These are phyloP conservation scores for Ailuropoda melanoleuca DNA, from an alignment of 2,113 vertebrate genomes.

Conservation along the genomic window DNA sequence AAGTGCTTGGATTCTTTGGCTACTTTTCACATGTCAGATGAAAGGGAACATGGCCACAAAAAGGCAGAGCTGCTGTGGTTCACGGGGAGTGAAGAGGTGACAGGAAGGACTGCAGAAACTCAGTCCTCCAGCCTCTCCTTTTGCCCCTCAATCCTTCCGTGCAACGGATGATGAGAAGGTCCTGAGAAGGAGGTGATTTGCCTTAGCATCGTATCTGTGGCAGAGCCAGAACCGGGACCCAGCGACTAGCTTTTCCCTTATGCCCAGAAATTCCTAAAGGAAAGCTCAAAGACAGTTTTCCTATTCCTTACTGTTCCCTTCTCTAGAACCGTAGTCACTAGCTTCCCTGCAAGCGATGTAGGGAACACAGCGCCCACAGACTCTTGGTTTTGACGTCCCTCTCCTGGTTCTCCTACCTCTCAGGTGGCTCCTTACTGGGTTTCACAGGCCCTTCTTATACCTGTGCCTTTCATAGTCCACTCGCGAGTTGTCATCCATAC, in stretches of 20 bases:
- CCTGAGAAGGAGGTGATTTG: neutral
- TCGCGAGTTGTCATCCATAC: neutral
- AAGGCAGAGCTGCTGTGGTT: neutral
- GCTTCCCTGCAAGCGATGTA: neutral
- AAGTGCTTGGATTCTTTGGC: neutral
- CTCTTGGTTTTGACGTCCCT: neutral
- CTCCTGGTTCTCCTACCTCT: neutral
- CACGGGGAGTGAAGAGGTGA: neutral
- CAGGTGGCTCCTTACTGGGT: neutral
- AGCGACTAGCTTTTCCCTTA: neutral
- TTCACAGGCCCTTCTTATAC: neutral
- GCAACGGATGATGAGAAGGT: neutral
- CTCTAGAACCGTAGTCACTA: neutral
- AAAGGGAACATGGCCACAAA: neutral
- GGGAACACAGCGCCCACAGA: neutral
- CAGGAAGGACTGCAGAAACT: neutral
- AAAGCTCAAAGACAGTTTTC: neutral
- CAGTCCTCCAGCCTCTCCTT: neutral
- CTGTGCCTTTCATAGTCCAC: neutral
- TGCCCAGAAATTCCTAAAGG: neutral
- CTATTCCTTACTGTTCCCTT: neutral
- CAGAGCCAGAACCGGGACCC: neutral
- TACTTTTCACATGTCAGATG: neutral
- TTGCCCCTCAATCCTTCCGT: neutral
- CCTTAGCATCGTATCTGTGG: neutral